Conservation (phyloP, 2,888 invertebrate species). For the Fabriciana adippe region DNA sequence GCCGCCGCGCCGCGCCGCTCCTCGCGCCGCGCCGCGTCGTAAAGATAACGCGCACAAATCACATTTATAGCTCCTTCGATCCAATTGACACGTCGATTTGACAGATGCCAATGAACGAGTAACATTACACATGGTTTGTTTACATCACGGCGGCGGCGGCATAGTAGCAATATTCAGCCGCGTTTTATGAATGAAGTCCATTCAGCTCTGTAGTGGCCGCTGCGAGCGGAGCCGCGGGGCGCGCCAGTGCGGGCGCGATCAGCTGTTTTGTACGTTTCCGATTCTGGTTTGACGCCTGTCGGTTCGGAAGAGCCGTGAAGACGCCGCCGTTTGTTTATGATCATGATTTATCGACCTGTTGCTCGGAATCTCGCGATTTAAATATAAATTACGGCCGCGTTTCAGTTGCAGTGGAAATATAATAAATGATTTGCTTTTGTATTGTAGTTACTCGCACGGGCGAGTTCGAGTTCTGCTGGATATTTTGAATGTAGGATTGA, state of each 20-base stretch:
- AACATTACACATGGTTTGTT: constrained; percentile 40
- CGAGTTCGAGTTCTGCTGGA: background rate
- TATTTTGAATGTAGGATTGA: constrained; percentile 6
- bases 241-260: constrained; percentile 32
- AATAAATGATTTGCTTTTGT: constrained; percentile 11
- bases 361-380: constrained; percentile 26
- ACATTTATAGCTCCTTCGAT: constrained; percentile 29
- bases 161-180: constrained; percentile 57
- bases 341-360: constrained; percentile 33
- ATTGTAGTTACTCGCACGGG: constrained; percentile 11
- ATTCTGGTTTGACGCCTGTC: constrained; percentile 23
- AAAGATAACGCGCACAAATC: constrained; percentile 27
- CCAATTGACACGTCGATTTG: constrained; percentile 34
- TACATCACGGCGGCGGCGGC: constrained; percentile 35
- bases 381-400: constrained; percentile 25
- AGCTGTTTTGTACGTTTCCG: constrained; percentile 36
- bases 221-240: constrained; percentile 19
- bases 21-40: constrained; percentile 6
- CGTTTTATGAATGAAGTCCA: constrained; percentile 64
- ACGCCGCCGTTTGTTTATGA: constrained; percentile 27
- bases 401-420: constrained; percentile 18
- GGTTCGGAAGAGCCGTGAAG: constrained; percentile 16
- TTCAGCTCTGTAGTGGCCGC: constrained; percentile 34
- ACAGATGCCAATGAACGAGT: constrained; percentile 30
- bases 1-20: background rate